Base-by-base conservation (phyloP, 2,888 invertebrate species). In the Oscheius sp. region DNA sequence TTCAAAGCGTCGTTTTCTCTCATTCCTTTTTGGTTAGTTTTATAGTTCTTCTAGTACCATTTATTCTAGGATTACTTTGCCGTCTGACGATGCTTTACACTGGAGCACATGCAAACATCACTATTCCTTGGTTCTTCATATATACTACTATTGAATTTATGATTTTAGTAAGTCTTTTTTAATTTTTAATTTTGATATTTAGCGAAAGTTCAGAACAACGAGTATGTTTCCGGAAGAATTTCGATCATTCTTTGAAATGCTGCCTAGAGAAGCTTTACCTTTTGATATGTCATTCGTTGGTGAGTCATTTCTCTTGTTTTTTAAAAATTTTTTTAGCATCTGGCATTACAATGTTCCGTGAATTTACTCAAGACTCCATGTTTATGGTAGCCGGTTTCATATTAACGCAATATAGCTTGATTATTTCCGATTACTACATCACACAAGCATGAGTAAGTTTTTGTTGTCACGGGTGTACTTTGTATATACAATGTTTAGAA, bases 351-450 rank as follows among this genome's bases (percentile, higher is more conserved):
- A 67, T 66, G 24, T 26, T 72, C 41, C 47, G 70, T 28, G 69
- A 72, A 49, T 70, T 74, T 64, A 57, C 70, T 33, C 70, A 74
- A 49, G 69, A 72, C 22, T 68, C 74, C 3, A 62, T 74, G 33
- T 70, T 70, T 26, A 72, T 74, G 62, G 64, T 64, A 17, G 72
- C 72, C 38, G 66, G 69, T 20, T 74, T 74, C 30, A 64, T 74
- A 1, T 57, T 70, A 22, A 68, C 70, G 32, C 71, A 74, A 32
- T 51, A 67, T 32, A 28, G 64, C 17, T 62, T 74, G 12, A 44
- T 65, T 26, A 28, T 51, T n/a, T 20, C 28, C 41, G 59, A 59
- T 41, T 59, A 30, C 41, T 59, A 59, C 28, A 33, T 54, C 32
- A 14, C 14, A 41, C 14, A 14, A 36, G 36, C 41, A 12, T 41